Conservation (phyloP, 2,888 invertebrate species). For the Trichopria drosophilae region DNA sequence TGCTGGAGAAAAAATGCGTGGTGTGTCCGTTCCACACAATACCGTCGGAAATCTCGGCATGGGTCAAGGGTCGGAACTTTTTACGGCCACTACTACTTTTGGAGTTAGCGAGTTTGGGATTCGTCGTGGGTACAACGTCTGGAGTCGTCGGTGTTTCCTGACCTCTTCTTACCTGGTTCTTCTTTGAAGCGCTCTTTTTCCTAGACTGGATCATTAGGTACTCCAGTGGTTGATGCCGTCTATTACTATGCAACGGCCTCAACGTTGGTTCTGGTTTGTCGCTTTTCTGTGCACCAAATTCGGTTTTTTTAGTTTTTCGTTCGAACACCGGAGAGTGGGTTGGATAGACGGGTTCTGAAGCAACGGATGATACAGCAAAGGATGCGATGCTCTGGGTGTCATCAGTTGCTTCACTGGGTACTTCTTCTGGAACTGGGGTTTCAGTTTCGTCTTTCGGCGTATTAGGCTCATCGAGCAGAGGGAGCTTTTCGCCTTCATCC, state of each 20-base stretch:
- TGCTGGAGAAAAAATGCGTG: slow-evolving; percentile 66
- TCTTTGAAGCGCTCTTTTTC: slow-evolving; percentile 66
- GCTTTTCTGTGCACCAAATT: slow-evolving; percentile 1
- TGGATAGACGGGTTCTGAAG: slow-evolving; percentile 52
- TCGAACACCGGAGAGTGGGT: slow-evolving; percentile 47
- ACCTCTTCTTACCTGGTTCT: slow-evolving; percentile 47
- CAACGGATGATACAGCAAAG: slow-evolving; percentile 68
- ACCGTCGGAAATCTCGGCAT: slow-evolving; percentile 46
- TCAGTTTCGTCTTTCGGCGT: not conserved
- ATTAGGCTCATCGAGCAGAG: slow-evolving; percentile 65
- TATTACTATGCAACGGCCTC: slow-evolving; percentile 64
- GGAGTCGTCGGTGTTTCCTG: slow-evolving; percentile 23
- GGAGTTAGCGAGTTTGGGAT: slow-evolving; percentile 67
- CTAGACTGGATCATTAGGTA: slow-evolving; percentile 67
- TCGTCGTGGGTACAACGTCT: slow-evolving; percentile 65
- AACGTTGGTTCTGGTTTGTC: slow-evolving; percentile 25
- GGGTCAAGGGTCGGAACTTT: slow-evolving; percentile 61
- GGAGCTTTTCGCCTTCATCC: slow-evolving; percentile 76
- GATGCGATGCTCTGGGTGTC: slow-evolving; percentile 76
- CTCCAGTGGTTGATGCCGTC: slow-evolving; percentile 72
- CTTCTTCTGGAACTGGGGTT: slow-evolving; percentile 59
- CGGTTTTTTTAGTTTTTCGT: slow-evolving; percentile 59
- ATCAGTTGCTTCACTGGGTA: slow-evolving; percentile 69
- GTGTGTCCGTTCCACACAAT: slow-evolving; percentile 73
- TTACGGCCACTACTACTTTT: slow-evolving; percentile 63